Conservation (phyloP, 2,113 vertebrate species). For the Phylloscopus trochiloides region DNA sequence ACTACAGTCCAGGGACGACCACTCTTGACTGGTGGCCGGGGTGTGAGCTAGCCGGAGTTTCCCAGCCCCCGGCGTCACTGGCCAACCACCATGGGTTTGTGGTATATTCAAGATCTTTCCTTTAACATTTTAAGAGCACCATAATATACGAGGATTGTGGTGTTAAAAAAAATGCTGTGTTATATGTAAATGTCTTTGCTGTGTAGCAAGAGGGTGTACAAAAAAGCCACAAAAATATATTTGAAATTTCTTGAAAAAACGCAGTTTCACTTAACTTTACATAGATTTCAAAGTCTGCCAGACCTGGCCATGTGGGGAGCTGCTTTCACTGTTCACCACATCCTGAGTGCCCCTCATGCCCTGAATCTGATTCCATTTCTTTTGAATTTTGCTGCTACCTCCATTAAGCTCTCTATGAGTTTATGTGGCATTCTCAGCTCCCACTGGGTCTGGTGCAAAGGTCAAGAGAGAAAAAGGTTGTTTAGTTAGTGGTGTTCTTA, state of each 20-base stretch:
- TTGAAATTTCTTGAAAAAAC: background rate
- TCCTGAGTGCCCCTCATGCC: background rate
- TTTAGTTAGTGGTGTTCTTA: background rate
- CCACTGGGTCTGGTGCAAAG: background rate
- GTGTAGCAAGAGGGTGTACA: background rate
- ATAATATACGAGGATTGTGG: background rate
- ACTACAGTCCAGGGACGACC: too few species aligned
- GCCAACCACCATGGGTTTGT: background rate
- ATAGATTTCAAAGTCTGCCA: background rate
- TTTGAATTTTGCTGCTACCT: background rate
- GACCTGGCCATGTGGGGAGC: background rate
- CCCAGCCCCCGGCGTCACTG: too few species aligned
- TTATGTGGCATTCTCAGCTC: background rate
- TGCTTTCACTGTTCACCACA: background rate
- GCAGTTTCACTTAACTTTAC: background rate
- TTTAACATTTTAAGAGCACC: background rate
- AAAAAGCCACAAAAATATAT: background rate
- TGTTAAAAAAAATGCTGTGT: background rate
- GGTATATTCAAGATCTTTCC: background rate
- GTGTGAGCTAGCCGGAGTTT: too few species aligned
- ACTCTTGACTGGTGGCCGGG: too few species aligned
- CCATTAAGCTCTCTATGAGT: background rate
- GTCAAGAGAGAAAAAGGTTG: background rate
- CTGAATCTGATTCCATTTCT: background rate
- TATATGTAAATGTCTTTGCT: background rate